Evolutionary conservation across 2,797 vertebrate genomes (phyloP).

Genomic region (Poecilia gillii): DNA sequence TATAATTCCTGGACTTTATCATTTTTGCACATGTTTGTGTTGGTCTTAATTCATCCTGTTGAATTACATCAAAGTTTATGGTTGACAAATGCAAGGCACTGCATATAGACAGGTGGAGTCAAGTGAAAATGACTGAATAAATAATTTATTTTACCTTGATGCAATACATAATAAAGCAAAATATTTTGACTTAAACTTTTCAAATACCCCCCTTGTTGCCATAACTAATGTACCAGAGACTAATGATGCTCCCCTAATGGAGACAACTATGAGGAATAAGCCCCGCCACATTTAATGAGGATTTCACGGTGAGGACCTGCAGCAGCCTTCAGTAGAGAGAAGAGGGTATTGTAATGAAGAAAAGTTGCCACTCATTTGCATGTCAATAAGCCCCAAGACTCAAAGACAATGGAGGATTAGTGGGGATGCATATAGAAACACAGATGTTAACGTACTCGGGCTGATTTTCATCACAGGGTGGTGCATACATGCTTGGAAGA

Average conservation of each 20-base stretch:
- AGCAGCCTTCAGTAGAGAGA: slow-evolving; percentile 29
- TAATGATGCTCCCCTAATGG: slow-evolving; percentile 51
- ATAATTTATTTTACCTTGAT: not conserved
- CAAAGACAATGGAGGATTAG: slow-evolving; percentile 71
- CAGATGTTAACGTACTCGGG: slow-evolving; percentile 68
- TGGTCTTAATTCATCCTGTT: not conserved
- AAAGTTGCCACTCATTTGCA: slow-evolving; percentile 74
- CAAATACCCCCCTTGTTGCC: slow-evolving; percentile 10
- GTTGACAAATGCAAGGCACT: not conserved
- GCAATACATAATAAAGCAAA: not conserved
- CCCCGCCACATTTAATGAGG: slow-evolving; percentile 55
- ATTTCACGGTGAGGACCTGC: slow-evolving; percentile 61
- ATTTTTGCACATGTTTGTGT: not conserved
- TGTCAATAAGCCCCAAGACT: slow-evolving; percentile 68
- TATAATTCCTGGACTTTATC: not conserved
- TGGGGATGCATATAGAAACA: slow-evolving; percentile 47
- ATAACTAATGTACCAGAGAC: slow-evolving; percentile 50
- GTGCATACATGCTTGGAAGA: not conserved
- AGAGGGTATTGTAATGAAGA: slow-evolving; percentile 70
- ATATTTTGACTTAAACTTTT: slow-evolving; percentile 14
- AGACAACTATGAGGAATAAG: slow-evolving; percentile 57
- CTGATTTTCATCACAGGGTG: slow-evolving; percentile 50
- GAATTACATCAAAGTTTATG: not conserved
- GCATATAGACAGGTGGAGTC: not conserved
- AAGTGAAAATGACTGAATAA: not conserved